Evolutionary conservation across 2,113 vertebrate species (phyloP).

Genomic region (Acinonyx jubatus): DNA sequence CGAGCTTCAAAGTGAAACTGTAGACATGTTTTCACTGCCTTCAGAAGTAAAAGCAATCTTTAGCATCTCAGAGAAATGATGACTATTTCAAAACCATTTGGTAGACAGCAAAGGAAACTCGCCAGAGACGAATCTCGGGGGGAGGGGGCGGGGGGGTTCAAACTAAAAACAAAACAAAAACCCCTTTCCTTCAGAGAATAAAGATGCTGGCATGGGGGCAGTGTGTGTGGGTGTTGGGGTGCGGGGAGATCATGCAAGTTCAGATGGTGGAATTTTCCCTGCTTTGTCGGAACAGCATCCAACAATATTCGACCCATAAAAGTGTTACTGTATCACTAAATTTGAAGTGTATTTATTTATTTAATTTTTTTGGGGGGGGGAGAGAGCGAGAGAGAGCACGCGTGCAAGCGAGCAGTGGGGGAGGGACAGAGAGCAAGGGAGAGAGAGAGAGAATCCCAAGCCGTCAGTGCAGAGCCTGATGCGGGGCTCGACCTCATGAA

Average conservation of each 20-base stretch:
- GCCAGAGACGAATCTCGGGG: background rate
- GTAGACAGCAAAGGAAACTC: conserved; percentile 34
- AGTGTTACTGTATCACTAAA: background rate
- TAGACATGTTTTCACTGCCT: conserved; percentile 45
- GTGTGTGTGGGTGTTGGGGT: background rate
- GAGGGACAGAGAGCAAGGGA: too few relatives aligned
- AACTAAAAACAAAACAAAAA: conserved; percentile 40
- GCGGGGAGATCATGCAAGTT: background rate
- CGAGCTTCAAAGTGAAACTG: conserved; percentile 63
- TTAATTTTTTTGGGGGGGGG: too few relatives aligned
- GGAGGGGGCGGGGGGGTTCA: background rate
- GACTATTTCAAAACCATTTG: conserved; percentile 49
- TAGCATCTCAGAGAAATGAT: conserved; percentile 53
- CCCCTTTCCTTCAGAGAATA: conserved; percentile 1
- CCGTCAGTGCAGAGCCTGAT: too few relatives aligned
- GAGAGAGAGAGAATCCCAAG: too few relatives aligned
- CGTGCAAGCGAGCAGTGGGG: too few relatives aligned
- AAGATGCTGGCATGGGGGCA: background rate
- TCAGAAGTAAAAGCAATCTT: conserved; percentile 51
- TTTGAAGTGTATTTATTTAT: background rate
- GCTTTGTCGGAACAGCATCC: background rate
- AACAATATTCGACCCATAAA: background rate
- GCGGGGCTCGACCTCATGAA: too few relatives aligned
- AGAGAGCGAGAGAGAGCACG: too few relatives aligned
- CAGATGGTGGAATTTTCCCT: background rate